These are phyloP conservation scores for Phaenicophaeus curvirostris DNA, from an alignment of 2,797 vertebrate genomes.

Conservation along the genomic window DNA sequence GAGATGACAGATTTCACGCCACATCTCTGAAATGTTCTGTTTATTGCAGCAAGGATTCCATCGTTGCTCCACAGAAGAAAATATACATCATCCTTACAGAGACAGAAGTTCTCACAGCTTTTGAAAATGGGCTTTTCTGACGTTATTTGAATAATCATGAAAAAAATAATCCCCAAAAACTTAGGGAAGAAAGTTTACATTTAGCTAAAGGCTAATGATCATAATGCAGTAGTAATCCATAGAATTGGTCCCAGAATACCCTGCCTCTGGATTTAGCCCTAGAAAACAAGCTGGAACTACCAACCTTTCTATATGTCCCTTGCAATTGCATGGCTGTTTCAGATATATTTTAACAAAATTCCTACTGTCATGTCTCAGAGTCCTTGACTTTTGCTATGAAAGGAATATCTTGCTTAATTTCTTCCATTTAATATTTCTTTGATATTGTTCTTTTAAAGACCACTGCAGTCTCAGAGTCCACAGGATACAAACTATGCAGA, in stretches of 20 bases:
- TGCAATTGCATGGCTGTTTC: neutral
- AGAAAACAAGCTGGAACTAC: neutral
- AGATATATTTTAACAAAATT: neutral
- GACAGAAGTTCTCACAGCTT: neutral
- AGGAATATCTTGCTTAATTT: neutral
- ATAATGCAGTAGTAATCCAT: neutral
- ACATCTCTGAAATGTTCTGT: neutral
- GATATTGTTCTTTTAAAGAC: neutral
- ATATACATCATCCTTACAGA: neutral
- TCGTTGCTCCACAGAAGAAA: neutral
- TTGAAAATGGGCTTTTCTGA: neutral
- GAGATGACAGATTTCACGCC: neutral
- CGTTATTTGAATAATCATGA: neutral
- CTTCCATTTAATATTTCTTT: neutral
- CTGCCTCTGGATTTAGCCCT: neutral
- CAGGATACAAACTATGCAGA: conserved; percentile 3
- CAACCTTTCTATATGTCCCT: neutral
- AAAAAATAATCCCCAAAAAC: neutral
- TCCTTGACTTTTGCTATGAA: neutral
- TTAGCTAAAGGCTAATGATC: neutral
- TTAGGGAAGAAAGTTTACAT: neutral
- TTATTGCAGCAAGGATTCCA: neutral
- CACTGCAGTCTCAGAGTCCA: neutral
- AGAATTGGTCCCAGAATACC: neutral
- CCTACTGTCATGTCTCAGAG: neutral